These are phyloP conservation scores for Bellardia pandia DNA, from an alignment of 2,888 invertebrate species.

Conservation along the genomic window DNA sequence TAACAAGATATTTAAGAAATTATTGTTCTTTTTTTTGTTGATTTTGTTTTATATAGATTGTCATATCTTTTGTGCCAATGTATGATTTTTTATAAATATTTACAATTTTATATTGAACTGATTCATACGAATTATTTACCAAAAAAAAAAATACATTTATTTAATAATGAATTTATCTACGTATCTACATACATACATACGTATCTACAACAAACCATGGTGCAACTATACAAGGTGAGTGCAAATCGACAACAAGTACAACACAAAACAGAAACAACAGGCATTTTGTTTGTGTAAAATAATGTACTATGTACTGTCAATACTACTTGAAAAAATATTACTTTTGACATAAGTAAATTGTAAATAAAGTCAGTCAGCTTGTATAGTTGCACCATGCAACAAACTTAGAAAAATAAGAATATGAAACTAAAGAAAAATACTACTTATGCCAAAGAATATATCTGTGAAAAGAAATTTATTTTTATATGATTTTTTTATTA, in stretches of 20 bases:
- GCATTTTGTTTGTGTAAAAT: no score
- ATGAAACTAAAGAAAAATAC: neutral
- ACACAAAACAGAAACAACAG: no score
- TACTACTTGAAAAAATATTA: no score
- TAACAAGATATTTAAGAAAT: slow-evolving; percentile 3
- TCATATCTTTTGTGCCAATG: neutral
- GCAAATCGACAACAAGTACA: no score
- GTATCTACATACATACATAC: neutral
- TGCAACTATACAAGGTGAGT: no score
- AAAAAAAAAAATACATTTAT: neutral
- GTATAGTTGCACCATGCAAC: no score
- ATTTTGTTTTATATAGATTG: neutral
- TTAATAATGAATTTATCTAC: neutral
- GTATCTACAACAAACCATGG: no score
- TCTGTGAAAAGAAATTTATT: slow-evolving; percentile 45
- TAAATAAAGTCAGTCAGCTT: no score
- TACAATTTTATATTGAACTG: slow-evolving; percentile 9
- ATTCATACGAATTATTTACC: neutral
- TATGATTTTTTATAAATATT: slow-evolving; percentile 39
- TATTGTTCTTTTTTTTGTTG: neutral
- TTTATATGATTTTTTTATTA: slow-evolving; percentile 46
- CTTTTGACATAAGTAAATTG: no score
- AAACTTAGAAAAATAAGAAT: slow-evolving; percentile 31
- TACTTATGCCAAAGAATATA: slow-evolving; percentile 36
- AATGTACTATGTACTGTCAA: no score